Percentiles rank a stretch among this genome's conserved stretches.
Evolutionary conservation across 1,140 invertebrate genomes (phyloP).

Genomic region (Brevipalpus yothersi): DNA sequence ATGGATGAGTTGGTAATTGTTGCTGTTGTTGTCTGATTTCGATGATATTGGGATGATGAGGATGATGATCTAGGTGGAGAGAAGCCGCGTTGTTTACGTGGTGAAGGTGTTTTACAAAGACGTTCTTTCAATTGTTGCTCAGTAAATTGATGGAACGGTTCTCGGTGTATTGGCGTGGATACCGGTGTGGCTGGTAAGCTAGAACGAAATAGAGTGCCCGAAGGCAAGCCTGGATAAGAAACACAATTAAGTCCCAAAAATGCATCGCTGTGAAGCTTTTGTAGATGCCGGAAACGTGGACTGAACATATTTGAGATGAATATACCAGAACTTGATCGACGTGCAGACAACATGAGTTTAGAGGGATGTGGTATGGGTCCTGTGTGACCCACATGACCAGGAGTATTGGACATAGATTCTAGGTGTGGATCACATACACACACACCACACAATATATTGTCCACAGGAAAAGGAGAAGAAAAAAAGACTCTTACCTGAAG

Average conservation of each 20-base stretch:
- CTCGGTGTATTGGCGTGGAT: conserved; percentile 14
- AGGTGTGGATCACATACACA: too few relatives aligned
- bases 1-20: not conserved
- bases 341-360: not conserved
- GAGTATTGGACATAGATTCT: too few relatives aligned
- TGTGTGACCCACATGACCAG: not conserved
- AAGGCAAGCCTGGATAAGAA: conserved; percentile 11
- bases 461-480: too few relatives aligned
- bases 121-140: conserved; percentile 13
- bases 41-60: not conserved
- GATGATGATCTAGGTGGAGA: conserved; percentile 7
- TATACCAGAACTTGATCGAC: conserved; percentile 8
- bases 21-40: not conserved
- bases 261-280: conserved; percentile 14
- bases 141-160: conserved; percentile 13
- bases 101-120: conserved; percentile 15
- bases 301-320: conserved; percentile 11
- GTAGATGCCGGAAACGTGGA: conserved; percentile 12
- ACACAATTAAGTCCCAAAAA: conserved; percentile 17
- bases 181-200: conserved; percentile 18
- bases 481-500: too few relatives aligned
- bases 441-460: too few relatives aligned
- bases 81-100: conserved; percentile 14
- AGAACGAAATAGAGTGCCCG: conserved; percentile 15
- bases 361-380: not conserved